Evolutionary conservation across 2,797 vertebrate species (phyloP), one percentile per base, ranked within the genome.

Genomic region (Leucoraja ocellata): DNA sequence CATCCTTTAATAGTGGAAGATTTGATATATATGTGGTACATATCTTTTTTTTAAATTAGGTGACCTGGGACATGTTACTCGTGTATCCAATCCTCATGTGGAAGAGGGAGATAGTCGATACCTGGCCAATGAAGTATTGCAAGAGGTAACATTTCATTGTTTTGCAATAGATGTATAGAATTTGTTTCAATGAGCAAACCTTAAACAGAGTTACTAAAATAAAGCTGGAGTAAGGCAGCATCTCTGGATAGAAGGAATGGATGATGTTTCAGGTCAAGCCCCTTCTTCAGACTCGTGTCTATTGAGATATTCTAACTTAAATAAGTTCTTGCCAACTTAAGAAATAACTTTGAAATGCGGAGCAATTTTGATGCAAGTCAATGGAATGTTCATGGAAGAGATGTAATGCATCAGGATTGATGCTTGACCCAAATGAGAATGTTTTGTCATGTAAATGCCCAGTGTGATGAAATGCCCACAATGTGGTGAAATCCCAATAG

Each of bases 71-170:
- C 99, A 99, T 93, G 99, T 99, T 94, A 99, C 99, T 25, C 96
- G 98, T 93, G 97, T 98, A 79, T 98, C 97, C 94, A 99, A 99
- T 95, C 99, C 98, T 23, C 98, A 99, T 63, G 99, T 99, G 76
- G 99, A 99, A 94, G 99, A 99, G 94, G 99, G 99, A 0, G 99
- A 99, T 96, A 99, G 98, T 95, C 96, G 99, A 94, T 99, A 98
- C 88, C 95, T 99, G 95, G 98, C 99, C 71, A 99, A 99, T 95
- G 99, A 99, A 97, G 97, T 99, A 94, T 96, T 99, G 77, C 99
- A 99, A 94, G 99, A 99, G 98, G 99, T 99, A 95, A 94, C 92
- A 5, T 90, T 63, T 79, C 58, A 11, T 23, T 16, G 23, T 81
- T 28, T 83, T 88, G 61, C 11, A 61, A n/a, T 81, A 16, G 36